Evolutionary conservation across 2,797 vertebrate species (phyloP), one percentile per base, ranked within the genome.

Genomic region (Chloroceryle inda): DNA sequence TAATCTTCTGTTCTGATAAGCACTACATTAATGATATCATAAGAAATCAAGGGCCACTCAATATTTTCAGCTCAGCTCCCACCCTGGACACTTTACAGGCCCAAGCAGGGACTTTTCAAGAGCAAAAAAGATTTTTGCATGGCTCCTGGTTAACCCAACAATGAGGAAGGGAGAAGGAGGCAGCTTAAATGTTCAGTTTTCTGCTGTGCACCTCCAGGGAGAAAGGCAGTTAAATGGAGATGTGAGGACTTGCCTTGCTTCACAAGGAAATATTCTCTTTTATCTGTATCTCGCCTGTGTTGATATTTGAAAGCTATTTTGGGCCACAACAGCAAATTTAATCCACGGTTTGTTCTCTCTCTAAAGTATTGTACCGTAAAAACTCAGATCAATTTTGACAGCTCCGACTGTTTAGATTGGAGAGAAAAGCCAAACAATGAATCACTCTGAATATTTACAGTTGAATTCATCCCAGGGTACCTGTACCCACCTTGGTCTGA

Each of bases 271-370:
- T 94, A 82, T 88, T 92, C 91, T 94, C 82, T 94, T 96, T 95
- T 92, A 95, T 86, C 76, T 94, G 82, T 92, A 37, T 94, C 93
- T 97, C 93, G 95, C 92, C 75, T 94, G 87, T 93, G 94, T 93
- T 96, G 92, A 96, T 97, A 93, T 96, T 96, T 95, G 93, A 96
- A 96, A 97, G 89, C 95, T 97, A 95, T 97, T 97, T 97, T 94
- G 87, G 91, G 91, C 86, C 93, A 95, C 92, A 95, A 81, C 95
- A 94, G 92, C 90, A 95, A 94, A 97, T 95, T 92, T 95, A 97
- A 97, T 97, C 93, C 93, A 68, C 1, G 35, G 91, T 96, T 97
- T 97, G 95, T 97, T 96, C 90, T 88, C 79, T 83, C 94, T 96
- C 92, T 75, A 53, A 95, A 96, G 96, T 93, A 96, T 92, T 93